Evolutionary conservation across 2,113 vertebrate species (phyloP), one percentile per base, ranked within the genome.

Genomic region (Barnardius zonarius): DNA sequence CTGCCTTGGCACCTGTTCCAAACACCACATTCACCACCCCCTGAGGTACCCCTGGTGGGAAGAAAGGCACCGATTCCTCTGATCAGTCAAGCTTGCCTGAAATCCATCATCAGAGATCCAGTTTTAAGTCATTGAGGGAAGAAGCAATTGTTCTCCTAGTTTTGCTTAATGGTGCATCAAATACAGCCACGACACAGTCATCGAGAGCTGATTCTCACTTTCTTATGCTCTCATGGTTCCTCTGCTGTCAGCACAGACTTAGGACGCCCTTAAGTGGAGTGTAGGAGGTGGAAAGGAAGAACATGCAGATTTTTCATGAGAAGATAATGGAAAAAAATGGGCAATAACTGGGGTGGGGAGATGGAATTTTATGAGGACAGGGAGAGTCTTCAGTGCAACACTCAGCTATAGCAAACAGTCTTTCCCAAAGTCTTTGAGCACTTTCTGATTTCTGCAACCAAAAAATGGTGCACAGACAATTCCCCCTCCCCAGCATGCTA

Each of bases 1-100:
- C 99, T 0, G 98, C 98, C 80, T 74, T 98, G 10, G 98, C 89
- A 0, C 99, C 99, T 0, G 93, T 98, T 37, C 99, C 99, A 59
- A 99, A 99, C 15, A 99, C 98, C 0, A 99, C 88, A 30, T 99
- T 99, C 88, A 99, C 98, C n/a, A 99, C 99, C 13, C 99, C 99
- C 0, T 98, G 98, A 23, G 99, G 99, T 55, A 99, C 90, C 12
- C 99, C 99, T 99, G 79, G 5, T 28, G 81, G 49, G 33, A 79
- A 96, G 59, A 95, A 86, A 88, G 17, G 69, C 27, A 94, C 2
- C 18, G 61, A 4, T 46, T 78, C 43, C 28, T 67, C 18, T 22
- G 17, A 18, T 73, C 15, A 33, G 39, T 69, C 31, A 70, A 51
- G 46, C 22, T 48, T 64, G 23, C 61, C 39, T 84, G 68, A 59